phyloP scores from a whole-genome alignment of 1,140 invertebrate species.

The Adelges cooleyi region DNA sequence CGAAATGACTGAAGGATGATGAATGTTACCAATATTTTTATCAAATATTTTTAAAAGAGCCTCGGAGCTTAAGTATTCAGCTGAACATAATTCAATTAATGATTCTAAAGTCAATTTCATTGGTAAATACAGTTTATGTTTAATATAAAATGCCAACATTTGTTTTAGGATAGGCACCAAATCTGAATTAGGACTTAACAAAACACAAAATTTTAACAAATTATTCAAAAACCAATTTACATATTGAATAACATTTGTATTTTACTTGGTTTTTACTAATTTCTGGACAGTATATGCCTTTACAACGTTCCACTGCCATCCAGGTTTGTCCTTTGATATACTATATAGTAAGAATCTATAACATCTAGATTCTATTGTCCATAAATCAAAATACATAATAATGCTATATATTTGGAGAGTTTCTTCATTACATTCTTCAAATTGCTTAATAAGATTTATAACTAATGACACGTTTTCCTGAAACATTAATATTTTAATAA shows the following conservation, averaged over 20 bases:
- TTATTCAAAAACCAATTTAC: too few relatives aligned
- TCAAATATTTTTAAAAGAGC: not conserved
- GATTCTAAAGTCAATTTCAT: conserved; percentile 11
- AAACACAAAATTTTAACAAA: not conserved
- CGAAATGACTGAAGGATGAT: conserved; percentile 7
- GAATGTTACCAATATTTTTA: not conserved
- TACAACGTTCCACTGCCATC: conserved; percentile 23
- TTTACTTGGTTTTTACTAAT: conserved; percentile 9
- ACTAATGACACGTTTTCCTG: conserved; percentile 16
- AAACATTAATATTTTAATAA: not conserved
- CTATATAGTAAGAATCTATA: conserved; percentile 22
- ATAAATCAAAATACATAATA: conserved; percentile 14
- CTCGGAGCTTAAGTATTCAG: conserved; percentile 1
- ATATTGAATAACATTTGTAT: not conserved
- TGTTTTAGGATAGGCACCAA: not conserved
- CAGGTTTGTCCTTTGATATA: conserved; percentile 16
- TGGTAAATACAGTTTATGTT: conserved; percentile 8
- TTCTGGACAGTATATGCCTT: conserved; percentile 5
- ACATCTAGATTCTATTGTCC: conserved; percentile 14
- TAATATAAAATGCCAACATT: conserved; percentile 10
- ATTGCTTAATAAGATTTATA: conserved; percentile 8
- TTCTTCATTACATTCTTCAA: conserved; percentile 14
- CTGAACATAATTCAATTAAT: conserved; percentile 3
- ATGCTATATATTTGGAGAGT: not conserved
- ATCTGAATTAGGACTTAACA: conserved; percentile 16